phyloP scores from a whole-genome alignment of 2,797 vertebrate genomes.

The Rhodeus uyekii region DNA sequence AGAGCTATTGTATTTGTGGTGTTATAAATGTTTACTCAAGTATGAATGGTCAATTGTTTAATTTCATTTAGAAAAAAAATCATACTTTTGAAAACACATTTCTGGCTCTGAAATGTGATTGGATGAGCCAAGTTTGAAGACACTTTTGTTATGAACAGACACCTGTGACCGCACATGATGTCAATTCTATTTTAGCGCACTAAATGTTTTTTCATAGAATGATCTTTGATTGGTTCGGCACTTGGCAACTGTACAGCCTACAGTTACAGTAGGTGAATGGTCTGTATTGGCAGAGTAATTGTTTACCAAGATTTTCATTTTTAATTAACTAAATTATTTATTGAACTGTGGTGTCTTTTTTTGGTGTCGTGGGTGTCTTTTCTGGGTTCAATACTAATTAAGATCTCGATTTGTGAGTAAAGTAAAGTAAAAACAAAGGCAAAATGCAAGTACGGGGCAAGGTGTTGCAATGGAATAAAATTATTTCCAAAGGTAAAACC shows the following conservation, averaged over 20 bases:
- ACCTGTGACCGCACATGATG: neutral
- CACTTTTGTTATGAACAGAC: neutral
- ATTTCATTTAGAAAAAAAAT: neutral
- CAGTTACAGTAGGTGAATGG: neutral
- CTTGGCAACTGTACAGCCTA: conserved; percentile 4
- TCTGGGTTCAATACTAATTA: neutral
- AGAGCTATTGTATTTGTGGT: neutral
- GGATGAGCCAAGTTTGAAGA: conserved; percentile 1
- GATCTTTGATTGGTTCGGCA: neutral
- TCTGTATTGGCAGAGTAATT: neutral
- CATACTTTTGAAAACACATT: neutral
- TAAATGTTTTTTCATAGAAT: neutral
- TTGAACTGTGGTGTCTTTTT: neutral
- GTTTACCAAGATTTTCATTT: neutral
- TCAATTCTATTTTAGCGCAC: neutral
- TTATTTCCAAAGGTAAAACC: neutral
- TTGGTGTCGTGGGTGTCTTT: neutral
- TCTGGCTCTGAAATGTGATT: neutral
- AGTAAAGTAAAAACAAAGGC: neutral
- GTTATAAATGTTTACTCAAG: neutral
- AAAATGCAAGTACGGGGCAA: neutral
- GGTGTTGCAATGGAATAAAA: neutral
- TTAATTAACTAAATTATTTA: conserved; percentile 7
- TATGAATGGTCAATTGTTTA: neutral
- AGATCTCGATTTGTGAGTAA: neutral